phyloP scores from a whole-genome alignment of 2,113 vertebrate species.

The Calcarius ornatus region DNA sequence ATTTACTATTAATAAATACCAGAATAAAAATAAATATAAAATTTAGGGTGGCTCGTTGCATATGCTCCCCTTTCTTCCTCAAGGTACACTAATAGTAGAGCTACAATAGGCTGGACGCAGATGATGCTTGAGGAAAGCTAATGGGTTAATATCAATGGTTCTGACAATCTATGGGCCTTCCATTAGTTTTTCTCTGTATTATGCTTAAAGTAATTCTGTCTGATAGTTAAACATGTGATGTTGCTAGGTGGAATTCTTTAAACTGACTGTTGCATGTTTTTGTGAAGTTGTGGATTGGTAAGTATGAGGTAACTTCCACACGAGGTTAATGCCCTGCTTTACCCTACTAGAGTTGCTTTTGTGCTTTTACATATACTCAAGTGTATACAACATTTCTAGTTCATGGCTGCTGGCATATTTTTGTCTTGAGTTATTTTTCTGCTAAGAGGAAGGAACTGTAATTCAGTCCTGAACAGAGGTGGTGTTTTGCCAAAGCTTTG shows the following conservation, averaged over 20 bases:
- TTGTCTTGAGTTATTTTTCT: neutral
- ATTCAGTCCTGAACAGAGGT: neutral
- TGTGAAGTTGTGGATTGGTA: neutral
- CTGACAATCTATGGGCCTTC: neutral
- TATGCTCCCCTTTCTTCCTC: neutral
- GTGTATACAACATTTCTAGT: neutral
- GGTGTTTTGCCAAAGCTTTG: neutral
- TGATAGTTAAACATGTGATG: neutral
- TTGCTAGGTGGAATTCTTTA: neutral
- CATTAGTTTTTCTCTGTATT: neutral
- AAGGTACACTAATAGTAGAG: neutral
- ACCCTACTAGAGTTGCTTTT: neutral
- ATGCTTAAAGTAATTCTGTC: neutral
- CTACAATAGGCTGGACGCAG: neutral
- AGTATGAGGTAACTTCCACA: neutral
- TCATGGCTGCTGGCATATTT: neutral
- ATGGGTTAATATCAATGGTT: neutral
- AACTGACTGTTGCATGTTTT: neutral
- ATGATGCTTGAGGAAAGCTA: neutral
- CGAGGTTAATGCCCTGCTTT: neutral
- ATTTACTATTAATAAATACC: neutral
- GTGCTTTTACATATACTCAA: neutral
- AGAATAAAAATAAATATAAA: neutral
- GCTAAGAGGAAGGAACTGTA: slow-evolving; percentile 1
- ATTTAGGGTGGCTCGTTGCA: neutral